phyloP scores from a whole-genome alignment of 2,797 vertebrate genomes.

The Rousettus madagascariensis region DNA sequence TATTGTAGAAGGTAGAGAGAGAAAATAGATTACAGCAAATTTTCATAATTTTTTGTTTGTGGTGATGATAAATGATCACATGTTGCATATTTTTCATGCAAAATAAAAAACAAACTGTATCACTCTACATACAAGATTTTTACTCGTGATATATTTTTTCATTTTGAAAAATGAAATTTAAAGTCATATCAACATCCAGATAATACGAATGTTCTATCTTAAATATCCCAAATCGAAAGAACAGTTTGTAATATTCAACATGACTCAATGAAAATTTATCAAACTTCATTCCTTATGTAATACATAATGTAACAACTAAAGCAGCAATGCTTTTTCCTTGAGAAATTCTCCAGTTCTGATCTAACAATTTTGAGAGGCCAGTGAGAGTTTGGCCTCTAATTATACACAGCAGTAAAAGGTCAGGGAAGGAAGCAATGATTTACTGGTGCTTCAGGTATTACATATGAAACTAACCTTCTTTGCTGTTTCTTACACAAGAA shows the following conservation, averaged over 20 bases:
- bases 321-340: not conserved
- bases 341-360: not conserved
- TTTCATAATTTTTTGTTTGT: not conserved
- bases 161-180: not conserved
- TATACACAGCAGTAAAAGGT: fast-evolving
- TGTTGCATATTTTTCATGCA: not conserved
- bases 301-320: not conserved
- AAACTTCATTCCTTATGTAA: not conserved
- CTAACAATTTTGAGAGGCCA: not conserved
- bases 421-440: not conserved
- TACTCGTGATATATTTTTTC: not conserved
- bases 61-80: not conserved
- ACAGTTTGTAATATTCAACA: not conserved
- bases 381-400: not conserved
- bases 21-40: not conserved
- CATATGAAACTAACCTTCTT: not conserved
- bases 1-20: not conserved
- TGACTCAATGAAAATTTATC: not conserved
- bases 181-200: not conserved
- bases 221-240: not conserved
- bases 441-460: not conserved
- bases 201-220: not conserved
- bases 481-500: not conserved
- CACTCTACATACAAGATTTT: not conserved
- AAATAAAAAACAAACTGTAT: not conserved